Evolutionary conservation across 2,888 invertebrate genomes (phyloP).

Genomic region (Malthinus flaveolus): DNA sequence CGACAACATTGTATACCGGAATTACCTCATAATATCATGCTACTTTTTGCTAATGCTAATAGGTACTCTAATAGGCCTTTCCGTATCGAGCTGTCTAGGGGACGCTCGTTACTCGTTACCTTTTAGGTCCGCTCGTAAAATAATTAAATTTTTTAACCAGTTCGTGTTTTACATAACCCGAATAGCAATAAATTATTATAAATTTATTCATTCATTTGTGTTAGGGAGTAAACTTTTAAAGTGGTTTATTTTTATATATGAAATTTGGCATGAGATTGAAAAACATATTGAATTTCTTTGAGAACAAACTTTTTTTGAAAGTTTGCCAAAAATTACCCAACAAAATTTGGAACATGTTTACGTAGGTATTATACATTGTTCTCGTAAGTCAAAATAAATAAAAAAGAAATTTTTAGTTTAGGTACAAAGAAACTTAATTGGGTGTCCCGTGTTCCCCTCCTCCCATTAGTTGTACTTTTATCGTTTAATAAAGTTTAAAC

Average conservation of each 20-base stretch:
- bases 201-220: conserved; percentile 11
- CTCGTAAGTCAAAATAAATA: background rate
- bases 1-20: too few species aligned
- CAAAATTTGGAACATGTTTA: conserved; percentile 9
- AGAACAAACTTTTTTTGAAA: conserved; percentile 17
- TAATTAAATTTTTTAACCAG: too few species aligned
- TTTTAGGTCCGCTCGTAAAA: too few species aligned
- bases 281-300: conserved; percentile 19
- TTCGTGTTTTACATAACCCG: too few species aligned
- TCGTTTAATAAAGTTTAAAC: conserved; percentile 23
- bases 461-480: too few species aligned
- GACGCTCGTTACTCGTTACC: too few species aligned
- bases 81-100: too few species aligned
- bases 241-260: conserved; percentile 19
- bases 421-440: background rate
- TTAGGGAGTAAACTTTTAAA: conserved; percentile 13
- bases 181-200: too few species aligned
- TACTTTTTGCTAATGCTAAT: too few species aligned
- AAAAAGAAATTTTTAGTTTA: conserved; percentile 1
- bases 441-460: background rate
- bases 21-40: too few species aligned
- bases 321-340: conserved; percentile 21
- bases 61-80: too few species aligned
- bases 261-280: conserved; percentile 21
- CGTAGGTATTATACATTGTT: background rate